Base-by-base conservation (phyloP, 2,888 invertebrate genomes). In the Ganaspis brasiliensis region DNA sequence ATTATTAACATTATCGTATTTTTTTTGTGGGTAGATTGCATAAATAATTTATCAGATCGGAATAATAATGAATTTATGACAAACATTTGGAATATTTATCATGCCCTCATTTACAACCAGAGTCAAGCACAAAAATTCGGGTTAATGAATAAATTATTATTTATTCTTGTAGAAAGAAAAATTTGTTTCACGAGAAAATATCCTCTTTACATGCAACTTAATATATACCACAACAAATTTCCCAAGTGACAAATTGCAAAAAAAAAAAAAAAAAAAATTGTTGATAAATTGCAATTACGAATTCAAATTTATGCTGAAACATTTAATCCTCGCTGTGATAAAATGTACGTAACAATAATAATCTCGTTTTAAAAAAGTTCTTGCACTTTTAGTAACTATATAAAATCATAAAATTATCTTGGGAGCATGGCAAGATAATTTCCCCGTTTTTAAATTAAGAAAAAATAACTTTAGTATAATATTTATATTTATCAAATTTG, bases 201-300 rank as follows among this genome's bases (percentile, higher is more conserved):
- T 67, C 24, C 45, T 14, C 21, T 45, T 12, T 21, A 24, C 24
- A 26, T 67, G 63, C 24, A 67, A 67, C 24, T 67, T 10, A 35
- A 16, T 5, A 59, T 31, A 14, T 40, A 21, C 19, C 21, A 14
- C 10, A 40, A 40, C 19, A 63, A 35, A 35, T n/a, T 61, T 59
- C 31, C 59, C 59, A 35, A n/a, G 35, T 35, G 19, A 35, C 61
- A 61, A 61, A 26, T 16, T 35, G 61, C 35, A 61, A 16, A 6
- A 61, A 61, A 61, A 61, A 16, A 6, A 61, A 61, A n/a, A 37
- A 61, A 35, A 16, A 35, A 61, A 61, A 9, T 61, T 61, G 10
- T 26, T 56, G 21, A 26, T 26, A 26, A 56, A 56, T 56, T 24
- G 4, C 12, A 21, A 56, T 56, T 26, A 56, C 12, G 19, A 19